phyloP scores from a whole-genome alignment of 2,797 vertebrate species.

The Halcyon badia region DNA sequence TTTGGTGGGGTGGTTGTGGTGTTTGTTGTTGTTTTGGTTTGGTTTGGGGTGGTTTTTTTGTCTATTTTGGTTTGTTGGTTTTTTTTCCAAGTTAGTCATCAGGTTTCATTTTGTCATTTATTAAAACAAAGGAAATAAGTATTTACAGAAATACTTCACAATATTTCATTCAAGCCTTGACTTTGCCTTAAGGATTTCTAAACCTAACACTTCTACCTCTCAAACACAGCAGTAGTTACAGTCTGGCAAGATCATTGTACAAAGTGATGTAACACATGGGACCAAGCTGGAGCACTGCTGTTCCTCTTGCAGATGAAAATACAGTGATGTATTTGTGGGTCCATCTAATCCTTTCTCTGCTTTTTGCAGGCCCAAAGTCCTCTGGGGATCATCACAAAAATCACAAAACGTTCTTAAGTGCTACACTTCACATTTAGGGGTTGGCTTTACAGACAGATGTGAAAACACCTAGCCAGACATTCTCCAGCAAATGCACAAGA shows the following conservation, averaged over 20 bases:
- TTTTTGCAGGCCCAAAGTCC: conserved; percentile 60
- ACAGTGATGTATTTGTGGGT: conserved; percentile 51
- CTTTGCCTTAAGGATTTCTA: conserved; percentile 47
- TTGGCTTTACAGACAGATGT: conserved; percentile 63
- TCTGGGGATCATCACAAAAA: conserved; percentile 60
- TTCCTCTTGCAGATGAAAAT: conserved; percentile 60
- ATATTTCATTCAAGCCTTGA: conserved; percentile 7
- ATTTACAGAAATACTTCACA: conserved; percentile 35
- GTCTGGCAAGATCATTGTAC: conserved; percentile 67
- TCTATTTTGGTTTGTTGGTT: too few species aligned
- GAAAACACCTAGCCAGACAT: conserved; percentile 54
- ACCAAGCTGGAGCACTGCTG: neutral
- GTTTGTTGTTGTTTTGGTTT: neutral
- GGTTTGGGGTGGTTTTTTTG: neutral
- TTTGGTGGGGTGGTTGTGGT: neutral
- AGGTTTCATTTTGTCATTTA: conserved; percentile 19
- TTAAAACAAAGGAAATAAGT: conserved; percentile 10
- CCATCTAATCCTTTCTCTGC: conserved; percentile 52
- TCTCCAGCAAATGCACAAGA: conserved; percentile 15
- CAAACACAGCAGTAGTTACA: neutral
- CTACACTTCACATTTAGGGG: conserved; percentile 62
- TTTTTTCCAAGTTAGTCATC: neutral
- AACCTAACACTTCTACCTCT: neutral
- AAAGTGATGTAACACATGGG: conserved; percentile 37
- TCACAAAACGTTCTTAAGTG: conserved; percentile 52